These are phyloP conservation scores for Tachyglossus aculeatus DNA, from an alignment of 2,797 vertebrate species.

Conservation along the genomic window DNA sequence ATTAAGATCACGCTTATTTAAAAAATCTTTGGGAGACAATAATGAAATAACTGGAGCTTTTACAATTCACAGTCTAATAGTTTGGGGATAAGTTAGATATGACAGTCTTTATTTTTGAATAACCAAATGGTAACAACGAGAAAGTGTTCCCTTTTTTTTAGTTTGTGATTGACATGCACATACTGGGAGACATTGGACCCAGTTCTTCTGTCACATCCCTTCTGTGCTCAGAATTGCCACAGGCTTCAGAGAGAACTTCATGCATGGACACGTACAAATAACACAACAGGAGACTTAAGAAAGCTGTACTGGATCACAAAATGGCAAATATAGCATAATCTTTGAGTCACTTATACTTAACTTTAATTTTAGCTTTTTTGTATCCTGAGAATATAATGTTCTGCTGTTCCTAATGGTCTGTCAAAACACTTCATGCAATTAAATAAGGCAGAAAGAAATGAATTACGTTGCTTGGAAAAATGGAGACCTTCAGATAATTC, in stretches of 20 bases:
- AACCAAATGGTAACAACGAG: neutral
- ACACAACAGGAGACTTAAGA: neutral
- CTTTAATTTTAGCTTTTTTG: constrained; percentile 4
- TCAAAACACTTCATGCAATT: constrained; percentile 19
- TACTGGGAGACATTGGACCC: neutral
- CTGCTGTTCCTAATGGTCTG: constrained; percentile 1
- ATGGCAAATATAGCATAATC: constrained; percentile 4
- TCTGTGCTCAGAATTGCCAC: neutral
- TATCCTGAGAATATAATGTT: neutral
- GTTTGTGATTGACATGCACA: constrained; percentile 17
- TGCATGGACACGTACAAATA: neutral
- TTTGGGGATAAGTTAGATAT: neutral
- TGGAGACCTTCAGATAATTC: neutral
- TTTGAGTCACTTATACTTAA: too few relatives aligned
- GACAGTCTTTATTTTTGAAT: neutral
- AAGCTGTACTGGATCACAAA: neutral
- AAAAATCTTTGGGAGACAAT: constrained; percentile 14
- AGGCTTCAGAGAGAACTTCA: neutral
- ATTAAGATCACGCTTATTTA: constrained; percentile 15
- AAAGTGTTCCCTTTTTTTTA: constrained; percentile 16
- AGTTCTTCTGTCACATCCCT: neutral
- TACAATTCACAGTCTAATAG: neutral
- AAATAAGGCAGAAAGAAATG: neutral
- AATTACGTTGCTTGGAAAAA: neutral
- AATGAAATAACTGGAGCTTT: constrained; percentile 9